Percentiles rank a stretch among this genome's conserved stretches.
Evolutionary conservation across 2,797 vertebrate genomes (phyloP).

Genomic region (Coreius guichenoti): DNA sequence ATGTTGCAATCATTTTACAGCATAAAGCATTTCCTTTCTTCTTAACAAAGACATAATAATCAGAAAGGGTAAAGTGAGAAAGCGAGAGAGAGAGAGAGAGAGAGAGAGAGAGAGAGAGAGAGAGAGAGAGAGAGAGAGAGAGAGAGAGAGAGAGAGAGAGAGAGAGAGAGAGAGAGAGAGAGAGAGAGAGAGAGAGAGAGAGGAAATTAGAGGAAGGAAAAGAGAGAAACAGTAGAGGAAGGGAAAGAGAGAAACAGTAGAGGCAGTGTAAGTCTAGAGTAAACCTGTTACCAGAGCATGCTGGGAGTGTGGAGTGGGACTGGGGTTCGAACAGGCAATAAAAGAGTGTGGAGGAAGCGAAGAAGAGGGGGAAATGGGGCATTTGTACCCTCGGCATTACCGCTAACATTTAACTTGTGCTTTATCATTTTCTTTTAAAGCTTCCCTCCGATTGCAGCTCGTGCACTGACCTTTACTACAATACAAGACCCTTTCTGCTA

Average conservation of each 20-base stretch:
- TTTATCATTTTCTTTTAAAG: conserved; percentile 69
- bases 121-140: conserved; percentile 55
- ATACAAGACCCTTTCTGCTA: conserved; percentile 80
- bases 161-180: conserved; percentile 13
- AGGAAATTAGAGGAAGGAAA: not conserved
- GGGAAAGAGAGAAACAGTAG: conserved; percentile 69
- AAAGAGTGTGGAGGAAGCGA: conserved; percentile 84
- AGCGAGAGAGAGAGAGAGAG: not conserved
- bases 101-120: conserved; percentile 55
- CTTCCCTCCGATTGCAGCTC: conserved; percentile 78
- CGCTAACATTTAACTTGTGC: conserved; percentile 87
- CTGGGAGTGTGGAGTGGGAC: conserved; percentile 84
- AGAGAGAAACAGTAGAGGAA: not conserved
- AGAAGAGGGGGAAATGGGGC: conserved; percentile 56
- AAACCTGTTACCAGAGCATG: conserved; percentile 95
- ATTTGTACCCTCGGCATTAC: conserved; percentile 83
- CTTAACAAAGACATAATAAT: conserved; percentile 75
- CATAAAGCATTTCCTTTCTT: conserved; percentile 71
- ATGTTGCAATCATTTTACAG: conserved; percentile 76
- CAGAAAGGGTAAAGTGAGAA: conserved; percentile 75
- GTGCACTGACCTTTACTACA: conserved; percentile 82
- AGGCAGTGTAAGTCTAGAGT: conserved; percentile 85
- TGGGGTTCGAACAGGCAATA: conserved; percentile 93
- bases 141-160: conserved; percentile 60
- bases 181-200: conserved; percentile 52